Evolutionary conservation across 2,113 vertebrate species (phyloP).

Genomic region (Ictalurus punctatus): DNA sequence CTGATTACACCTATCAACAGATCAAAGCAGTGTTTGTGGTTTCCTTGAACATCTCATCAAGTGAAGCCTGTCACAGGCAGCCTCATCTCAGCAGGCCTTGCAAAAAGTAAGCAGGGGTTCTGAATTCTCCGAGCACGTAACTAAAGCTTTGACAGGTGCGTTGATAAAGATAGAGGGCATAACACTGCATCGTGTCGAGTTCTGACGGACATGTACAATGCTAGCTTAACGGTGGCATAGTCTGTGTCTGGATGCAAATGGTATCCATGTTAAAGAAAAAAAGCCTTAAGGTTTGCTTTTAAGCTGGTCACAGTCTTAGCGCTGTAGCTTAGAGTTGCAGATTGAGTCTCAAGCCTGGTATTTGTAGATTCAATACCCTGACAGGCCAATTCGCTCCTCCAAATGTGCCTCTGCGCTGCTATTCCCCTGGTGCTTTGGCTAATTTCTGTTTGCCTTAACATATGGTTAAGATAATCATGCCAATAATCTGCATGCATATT

Average conservation of each 20-base stretch:
- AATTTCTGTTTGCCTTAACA: conserved; percentile 66
- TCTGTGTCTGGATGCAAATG: conserved; percentile 65
- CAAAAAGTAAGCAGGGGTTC: conserved; percentile 63
- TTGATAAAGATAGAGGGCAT: conserved; percentile 76
- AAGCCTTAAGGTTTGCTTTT: conserved; percentile 61
- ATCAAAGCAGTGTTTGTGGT: conserved; percentile 64
- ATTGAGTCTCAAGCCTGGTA: conserved; percentile 65
- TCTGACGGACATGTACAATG: conserved; percentile 63
- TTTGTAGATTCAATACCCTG: conserved; percentile 71
- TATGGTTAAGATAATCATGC: conserved; percentile 58
- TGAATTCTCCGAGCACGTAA: conserved; percentile 65
- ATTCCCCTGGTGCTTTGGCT: conserved; percentile 57
- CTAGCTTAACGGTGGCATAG: conserved; percentile 66
- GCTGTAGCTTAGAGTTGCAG: conserved; percentile 60
- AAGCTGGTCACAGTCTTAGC: background rate
- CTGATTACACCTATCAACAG: conserved; percentile 71
- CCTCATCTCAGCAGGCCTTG: conserved; percentile 65
- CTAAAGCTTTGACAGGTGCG: conserved; percentile 71
- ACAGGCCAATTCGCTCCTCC: conserved; percentile 68
- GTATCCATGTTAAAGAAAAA: conserved; percentile 61
- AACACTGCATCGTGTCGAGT: conserved; percentile 60
- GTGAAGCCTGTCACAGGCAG: conserved; percentile 58
- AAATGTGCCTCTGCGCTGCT: conserved; percentile 64
- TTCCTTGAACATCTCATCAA: conserved; percentile 57
- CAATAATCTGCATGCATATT: conserved; percentile 53